Evolutionary conservation across 2,113 vertebrate genomes (phyloP).

Genomic region (Leiothrix lutea): DNA sequence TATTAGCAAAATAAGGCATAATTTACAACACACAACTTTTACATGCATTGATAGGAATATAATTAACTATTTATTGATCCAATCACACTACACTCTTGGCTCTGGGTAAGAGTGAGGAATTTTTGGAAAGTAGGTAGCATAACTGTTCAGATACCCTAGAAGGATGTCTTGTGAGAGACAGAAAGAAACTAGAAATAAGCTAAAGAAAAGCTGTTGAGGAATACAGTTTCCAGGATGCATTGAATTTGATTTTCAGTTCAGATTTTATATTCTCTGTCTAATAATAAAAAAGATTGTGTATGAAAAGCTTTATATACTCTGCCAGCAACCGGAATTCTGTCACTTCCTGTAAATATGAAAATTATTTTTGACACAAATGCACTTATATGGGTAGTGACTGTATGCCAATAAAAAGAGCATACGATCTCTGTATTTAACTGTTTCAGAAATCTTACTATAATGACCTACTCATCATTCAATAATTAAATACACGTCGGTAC

Average conservation of each 20-base stretch:
- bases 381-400: conserved; percentile 63
- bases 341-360: conserved; percentile 66
- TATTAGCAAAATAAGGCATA: conserved; percentile 29
- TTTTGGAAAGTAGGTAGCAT: background rate
- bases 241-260: conserved; percentile 49
- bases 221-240: conserved; percentile 46
- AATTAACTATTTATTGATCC: background rate
- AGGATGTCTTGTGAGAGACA: background rate
- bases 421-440: conserved; percentile 28
- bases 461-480: background rate
- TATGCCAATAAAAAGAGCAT: conserved; percentile 70
- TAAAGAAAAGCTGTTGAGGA: conserved; percentile 40
- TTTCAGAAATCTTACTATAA: conserved; percentile 37
- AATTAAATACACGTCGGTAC: background rate
- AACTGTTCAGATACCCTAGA: background rate
- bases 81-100: background rate
- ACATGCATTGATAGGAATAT: background rate
- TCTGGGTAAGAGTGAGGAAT: background rate
- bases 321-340: conserved; percentile 59
- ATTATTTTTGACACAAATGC: conserved; percentile 58
- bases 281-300: conserved; percentile 31
- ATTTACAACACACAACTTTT: conserved; percentile 54
- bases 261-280: conserved; percentile 50
- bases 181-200: background rate
- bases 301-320: conserved; percentile 65